Percentiles rank a stretch among this genome's conserved stretches.
These are phyloP conservation scores for Dynastes hyllus DNA, from an alignment of 2,888 invertebrate genomes.

Conservation along the genomic window DNA sequence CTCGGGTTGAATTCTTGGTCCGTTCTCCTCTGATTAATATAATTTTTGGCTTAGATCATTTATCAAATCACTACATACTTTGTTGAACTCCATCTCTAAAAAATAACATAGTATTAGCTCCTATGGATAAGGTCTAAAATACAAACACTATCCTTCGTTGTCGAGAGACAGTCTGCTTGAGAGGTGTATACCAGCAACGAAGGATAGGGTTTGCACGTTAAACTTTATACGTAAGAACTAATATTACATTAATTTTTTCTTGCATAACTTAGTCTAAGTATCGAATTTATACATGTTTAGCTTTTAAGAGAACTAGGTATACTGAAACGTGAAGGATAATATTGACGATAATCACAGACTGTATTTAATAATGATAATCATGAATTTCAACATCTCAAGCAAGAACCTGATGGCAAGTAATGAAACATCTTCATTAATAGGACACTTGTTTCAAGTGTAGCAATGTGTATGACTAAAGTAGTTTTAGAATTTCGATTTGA, in stretches of 20 bases:
- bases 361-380: slow-evolving; percentile 9
- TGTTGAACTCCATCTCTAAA: slow-evolving; percentile 52
- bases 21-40: slow-evolving; percentile 50
- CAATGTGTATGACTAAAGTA: slow-evolving; percentile 34
- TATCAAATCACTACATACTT: slow-evolving; percentile 52
- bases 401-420: slow-evolving; percentile 20
- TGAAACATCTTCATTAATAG: slow-evolving; percentile 17
- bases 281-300: slow-evolving; percentile 17
- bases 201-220: slow-evolving; percentile 46
- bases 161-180: slow-evolving; percentile 37
- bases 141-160: slow-evolving; percentile 49
- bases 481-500: slow-evolving; percentile 21
- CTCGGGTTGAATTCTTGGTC: slow-evolving; percentile 51
- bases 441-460: slow-evolving; percentile 28
- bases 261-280: slow-evolving; percentile 30
- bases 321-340: slow-evolving; percentile 18
- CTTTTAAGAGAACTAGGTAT: slow-evolving; percentile 10
- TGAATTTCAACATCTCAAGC: slow-evolving; percentile 39
- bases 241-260: slow-evolving; percentile 52
- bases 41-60: slow-evolving; percentile 52
- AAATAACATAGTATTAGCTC: slow-evolving; percentile 52
- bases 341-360: slow-evolving; percentile 43
- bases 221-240: slow-evolving; percentile 51
- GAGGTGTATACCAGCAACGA: slow-evolving; percentile 35
- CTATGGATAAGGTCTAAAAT: slow-evolving; percentile 50